Base-by-base conservation (phyloP, 2,888 invertebrate genomes). In the Phortica okadai region DNA sequence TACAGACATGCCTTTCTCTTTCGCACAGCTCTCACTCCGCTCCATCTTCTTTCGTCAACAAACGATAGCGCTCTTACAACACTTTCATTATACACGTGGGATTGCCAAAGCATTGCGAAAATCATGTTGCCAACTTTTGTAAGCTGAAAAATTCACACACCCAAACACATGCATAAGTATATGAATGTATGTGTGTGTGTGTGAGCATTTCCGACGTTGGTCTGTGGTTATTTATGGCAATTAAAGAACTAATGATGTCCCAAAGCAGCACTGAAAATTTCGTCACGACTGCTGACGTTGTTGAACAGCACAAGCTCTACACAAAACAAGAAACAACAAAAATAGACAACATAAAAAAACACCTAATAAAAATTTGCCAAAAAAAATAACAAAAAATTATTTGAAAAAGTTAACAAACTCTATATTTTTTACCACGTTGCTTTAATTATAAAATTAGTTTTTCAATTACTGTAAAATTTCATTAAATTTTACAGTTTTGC, bases 181-280 rank as follows among this genome's bases (percentile, higher is more conserved):
- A 25, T 58, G 33, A 54, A n/a, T 62, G 50, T 16, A 14, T 70
- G 70, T 50, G 54, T 67, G 54, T 25, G 21, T 62, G 45, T 62
- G 62, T 75, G 33, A 3, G 62, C 74, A 66, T n/a, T 33, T 41
- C 59, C 25, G 33, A 42, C 73, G n/a, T 44, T 72, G 70, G 70
- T 72, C 74, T 76, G 77, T 81, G 86, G 89, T 89, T 89, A 88
- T 88, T 88, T 88, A 88, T 89, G 86, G 88, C 87, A 88, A 88
- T 88, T 88, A 88, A 88, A 84, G 83, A 84, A 89, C 88, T 87
- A 89, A 89, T 87, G 88, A 89, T 83, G 88, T 88, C 88, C 86
- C 86, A 81, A 80, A 79, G 77, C 84, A 79, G 76, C 84, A 78
- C 62, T 62, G 62, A 16, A 62, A n/a, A 62, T 62, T 50, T 50